Evolutionary conservation across 2,797 vertebrate genomes (phyloP).

Genomic region (Macrochelys suwanniensis): DNA sequence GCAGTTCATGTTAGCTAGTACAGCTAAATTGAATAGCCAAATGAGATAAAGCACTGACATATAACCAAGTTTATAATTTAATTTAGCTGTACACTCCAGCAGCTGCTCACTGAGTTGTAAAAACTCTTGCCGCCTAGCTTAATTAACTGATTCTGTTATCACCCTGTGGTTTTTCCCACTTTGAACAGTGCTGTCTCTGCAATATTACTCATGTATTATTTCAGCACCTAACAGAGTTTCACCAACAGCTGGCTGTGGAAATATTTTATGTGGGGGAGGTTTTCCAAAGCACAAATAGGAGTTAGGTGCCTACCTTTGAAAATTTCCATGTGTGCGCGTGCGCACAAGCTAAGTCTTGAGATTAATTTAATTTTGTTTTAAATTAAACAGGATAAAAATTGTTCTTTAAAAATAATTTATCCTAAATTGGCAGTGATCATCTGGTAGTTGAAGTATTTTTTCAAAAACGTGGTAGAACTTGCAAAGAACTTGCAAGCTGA

Average conservation of each 20-base stretch:
- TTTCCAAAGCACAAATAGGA: neutral
- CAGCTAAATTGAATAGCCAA: conserved; percentile 46
- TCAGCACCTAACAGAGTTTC: neutral
- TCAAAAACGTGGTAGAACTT: neutral
- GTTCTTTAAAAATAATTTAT: neutral
- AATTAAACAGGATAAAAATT: neutral
- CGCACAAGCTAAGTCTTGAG: neutral
- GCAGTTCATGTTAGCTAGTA: conserved; percentile 48
- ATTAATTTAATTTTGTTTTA: neutral
- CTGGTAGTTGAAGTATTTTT: fast-evolving
- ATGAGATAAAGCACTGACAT: conserved; percentile 48
- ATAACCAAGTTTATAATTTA: conserved; percentile 61
- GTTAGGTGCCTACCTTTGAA: neutral
- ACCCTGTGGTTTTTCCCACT: neutral
- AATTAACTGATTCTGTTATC: conserved; percentile 57
- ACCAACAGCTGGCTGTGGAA: neutral
- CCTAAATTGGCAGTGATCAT: neutral
- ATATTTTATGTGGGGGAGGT: neutral
- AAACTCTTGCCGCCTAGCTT: conserved; percentile 66
- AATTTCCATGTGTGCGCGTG: fast-evolving
- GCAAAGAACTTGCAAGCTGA: neutral
- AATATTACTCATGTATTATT: neutral
- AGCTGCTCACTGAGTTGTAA: conserved; percentile 66
- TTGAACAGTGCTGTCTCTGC: conserved; percentile 35
- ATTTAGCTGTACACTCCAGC: conserved; percentile 42